Base-by-base conservation (phyloP, 2,888 invertebrate species). In the Subacronicta megacephala region DNA sequence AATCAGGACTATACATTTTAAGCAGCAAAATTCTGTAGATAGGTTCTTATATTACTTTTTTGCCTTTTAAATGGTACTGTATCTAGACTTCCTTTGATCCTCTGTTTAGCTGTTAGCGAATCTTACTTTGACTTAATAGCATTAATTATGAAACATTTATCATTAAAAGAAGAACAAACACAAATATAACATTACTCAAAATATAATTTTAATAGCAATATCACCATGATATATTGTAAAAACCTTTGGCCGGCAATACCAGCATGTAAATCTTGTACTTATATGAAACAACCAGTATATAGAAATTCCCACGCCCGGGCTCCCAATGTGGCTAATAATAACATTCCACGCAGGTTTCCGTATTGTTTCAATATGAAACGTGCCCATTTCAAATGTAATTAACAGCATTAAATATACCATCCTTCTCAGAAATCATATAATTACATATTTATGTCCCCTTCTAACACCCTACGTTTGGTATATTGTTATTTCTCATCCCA, bases 401-500 rank as follows among this genome's bases (percentile, higher is more conserved):
- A 75, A 77, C 68, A 62, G 58, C 58, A 65, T 74, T 65, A 75
- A 75, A 75, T 75, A 56, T 46, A 60, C 58, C 47, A 63, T 66
- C 44, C 37, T 63, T 66, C 64, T 66, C 49, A 60, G 54, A 66
- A 64, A 71, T 61, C 63, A 72, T 70, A 77, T 54, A 64, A 66
- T 75, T 67, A 78, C 55, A 57, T 70, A 61, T 78, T 62, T 67
- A 70, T 58, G 61, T 75, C 68, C 50, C 40, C 46, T 66, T 60
- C 49, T 43, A 54, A 71, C 49, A 61, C 58, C 58, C 18, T 31
- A 61, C 45, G 60, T 44, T 33, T 37, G 57, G 51, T 49, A 63
- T 71, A 65, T 75, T 71, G 77, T 74, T 77, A 67, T 74, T 61
- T 63, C 65, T 77, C 75, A 65, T 74, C 37, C 65, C 36, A 63